Percentiles rank a stretch among this genome's conserved stretches.
phyloP scores from a whole-genome alignment of 2,797 vertebrate genomes.

The Enteromius argenteus region DNA sequence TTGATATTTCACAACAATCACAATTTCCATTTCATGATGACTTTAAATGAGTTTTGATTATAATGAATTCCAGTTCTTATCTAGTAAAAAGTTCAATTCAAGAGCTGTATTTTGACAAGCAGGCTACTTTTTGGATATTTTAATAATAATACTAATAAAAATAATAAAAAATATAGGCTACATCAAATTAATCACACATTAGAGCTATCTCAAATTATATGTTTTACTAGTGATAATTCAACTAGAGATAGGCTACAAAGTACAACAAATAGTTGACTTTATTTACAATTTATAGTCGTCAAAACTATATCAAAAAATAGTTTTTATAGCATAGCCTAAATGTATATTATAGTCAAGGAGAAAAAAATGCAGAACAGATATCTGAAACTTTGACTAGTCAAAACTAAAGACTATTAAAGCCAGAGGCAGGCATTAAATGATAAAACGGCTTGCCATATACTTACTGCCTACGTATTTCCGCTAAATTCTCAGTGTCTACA shows the following conservation, averaged over 20 bases:
- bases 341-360: not conserved
- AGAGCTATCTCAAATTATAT: not conserved
- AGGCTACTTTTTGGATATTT: too few species aligned
- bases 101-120: too few species aligned
- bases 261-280: not conserved
- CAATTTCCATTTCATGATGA: not conserved
- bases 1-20: not conserved
- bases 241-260: not conserved
- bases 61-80: not conserved
- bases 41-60: not conserved
- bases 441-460: not conserved
- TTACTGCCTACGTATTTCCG: not conserved
- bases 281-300: not conserved
- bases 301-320: not conserved
- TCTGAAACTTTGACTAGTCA: not conserved
- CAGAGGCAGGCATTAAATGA: not conserved
- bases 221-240: not conserved
- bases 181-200: not conserved
- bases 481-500: conserved; percentile 3
- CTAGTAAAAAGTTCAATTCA: not conserved
- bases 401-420: not conserved
- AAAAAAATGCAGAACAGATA: not conserved
- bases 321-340: not conserved
- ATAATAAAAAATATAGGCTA: not conserved
- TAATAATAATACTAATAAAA: too few species aligned